Percentiles rank a stretch among this genome's conserved stretches.
Conservation (phyloP, 2,113 vertebrate species). For the Barnardius zonarius region DNA sequence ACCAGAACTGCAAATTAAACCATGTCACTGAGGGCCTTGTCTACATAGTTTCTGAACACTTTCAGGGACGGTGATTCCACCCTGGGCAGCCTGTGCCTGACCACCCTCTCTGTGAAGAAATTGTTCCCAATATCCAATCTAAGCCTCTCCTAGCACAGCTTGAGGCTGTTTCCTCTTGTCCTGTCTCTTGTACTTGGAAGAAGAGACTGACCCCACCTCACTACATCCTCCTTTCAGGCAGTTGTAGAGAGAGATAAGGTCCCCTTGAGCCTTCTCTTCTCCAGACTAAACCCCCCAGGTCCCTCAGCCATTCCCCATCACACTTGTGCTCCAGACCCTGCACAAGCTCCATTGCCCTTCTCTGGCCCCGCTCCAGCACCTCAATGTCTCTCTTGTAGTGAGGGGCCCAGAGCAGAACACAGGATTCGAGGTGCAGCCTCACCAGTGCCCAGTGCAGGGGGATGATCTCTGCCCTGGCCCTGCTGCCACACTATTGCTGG, state of each 20-base stretch:
- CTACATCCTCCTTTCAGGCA: no score
- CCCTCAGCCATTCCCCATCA: neutral
- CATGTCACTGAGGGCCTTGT: neutral
- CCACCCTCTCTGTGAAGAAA: neutral
- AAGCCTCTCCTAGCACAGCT: neutral
- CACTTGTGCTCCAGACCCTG: neutral
- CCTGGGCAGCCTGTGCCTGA: neutral
- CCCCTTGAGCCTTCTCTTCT: neutral
- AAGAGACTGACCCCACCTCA: neutral
- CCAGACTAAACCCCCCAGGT: neutral
- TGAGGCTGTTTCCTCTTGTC: neutral
- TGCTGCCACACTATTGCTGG: no score
- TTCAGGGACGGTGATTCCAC: neutral
- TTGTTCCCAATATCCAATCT: neutral
- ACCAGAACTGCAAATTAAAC: neutral
- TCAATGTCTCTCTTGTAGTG: no score
- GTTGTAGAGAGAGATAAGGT: neutral
- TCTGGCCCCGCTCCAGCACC: no score
- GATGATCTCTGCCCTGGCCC: no score
- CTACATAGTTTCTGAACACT: neutral
- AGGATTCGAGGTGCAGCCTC: no score
- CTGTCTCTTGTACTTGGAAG: neutral
- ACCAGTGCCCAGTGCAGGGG: no score
- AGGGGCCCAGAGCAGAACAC: no score
- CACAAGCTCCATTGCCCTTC: no score